These are phyloP conservation scores for Eristalis tenax DNA, from an alignment of 2,888 invertebrate genomes.

Conservation along the genomic window DNA sequence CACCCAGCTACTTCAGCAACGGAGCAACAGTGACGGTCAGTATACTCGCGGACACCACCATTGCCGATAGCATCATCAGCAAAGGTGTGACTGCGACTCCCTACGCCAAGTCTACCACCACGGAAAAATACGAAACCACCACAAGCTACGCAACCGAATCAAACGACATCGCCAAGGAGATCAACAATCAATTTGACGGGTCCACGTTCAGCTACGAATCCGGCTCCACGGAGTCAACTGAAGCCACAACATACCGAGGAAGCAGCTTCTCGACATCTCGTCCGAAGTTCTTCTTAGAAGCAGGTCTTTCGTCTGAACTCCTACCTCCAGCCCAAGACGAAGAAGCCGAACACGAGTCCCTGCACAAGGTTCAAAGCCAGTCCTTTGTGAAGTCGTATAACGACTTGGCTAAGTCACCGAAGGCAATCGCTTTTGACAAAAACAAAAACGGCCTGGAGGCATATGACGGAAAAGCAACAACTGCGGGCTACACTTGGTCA, in stretches of 20 bases:
- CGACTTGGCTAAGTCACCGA: constrained; percentile 69
- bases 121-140: constrained; percentile 76
- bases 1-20: constrained; percentile 75
- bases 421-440: constrained; percentile 37
- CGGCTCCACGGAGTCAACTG: constrained; percentile 56
- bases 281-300: constrained; percentile 37
- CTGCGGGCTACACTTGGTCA: background rate
- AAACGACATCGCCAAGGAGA: constrained; percentile 81
- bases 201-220: constrained; percentile 74
- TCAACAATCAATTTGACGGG: constrained; percentile 81
- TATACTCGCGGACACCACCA: constrained; percentile 80
- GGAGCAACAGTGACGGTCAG: constrained; percentile 77
- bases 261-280: constrained; percentile 29
- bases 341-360: constrained; percentile 85
- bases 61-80: constrained; percentile 85
- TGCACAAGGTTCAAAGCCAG: constrained; percentile 87
- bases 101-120: constrained; percentile 25
- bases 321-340: constrained; percentile 81
- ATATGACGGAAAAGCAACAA: constrained; percentile 38
- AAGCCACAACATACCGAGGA: constrained; percentile 55
- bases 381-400: constrained; percentile 85
- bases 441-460: constrained; percentile 28
- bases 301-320: constrained; percentile 79
- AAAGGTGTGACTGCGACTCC: constrained; percentile 45
- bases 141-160: constrained; percentile 78